Conservation (phyloP, 1,140 invertebrate genomes). For the Pseudomyrmex pallidus region DNA sequence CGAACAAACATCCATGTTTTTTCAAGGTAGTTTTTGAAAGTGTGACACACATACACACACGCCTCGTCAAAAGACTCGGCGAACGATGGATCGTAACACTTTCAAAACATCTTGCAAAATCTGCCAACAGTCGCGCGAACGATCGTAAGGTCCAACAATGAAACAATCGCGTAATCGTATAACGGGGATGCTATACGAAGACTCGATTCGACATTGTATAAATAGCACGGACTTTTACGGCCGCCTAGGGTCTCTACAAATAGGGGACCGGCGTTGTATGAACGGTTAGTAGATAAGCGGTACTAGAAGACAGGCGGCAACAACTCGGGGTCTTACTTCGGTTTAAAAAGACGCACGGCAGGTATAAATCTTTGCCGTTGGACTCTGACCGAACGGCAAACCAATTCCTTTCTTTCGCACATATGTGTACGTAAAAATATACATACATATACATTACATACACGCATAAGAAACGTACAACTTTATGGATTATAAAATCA, state of each 20-base stretch:
- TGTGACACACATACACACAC: too few relatives aligned
- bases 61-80: too few relatives aligned
- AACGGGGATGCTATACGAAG: slow-evolving; percentile 33
- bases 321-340: slow-evolving; percentile 47
- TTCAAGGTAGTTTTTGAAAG: too few relatives aligned
- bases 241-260: slow-evolving; percentile 56
- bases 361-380: slow-evolving; percentile 54
- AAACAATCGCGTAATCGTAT: slow-evolving; percentile 37
- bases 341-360: slow-evolving; percentile 16
- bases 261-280: slow-evolving; percentile 50
- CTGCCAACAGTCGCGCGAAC: not conserved
- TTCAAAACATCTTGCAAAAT: not conserved
- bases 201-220: slow-evolving; percentile 56
- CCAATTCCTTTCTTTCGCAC: slow-evolving; percentile 19
- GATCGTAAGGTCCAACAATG: not conserved
- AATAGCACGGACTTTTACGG: slow-evolving; percentile 53
- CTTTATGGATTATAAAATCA: too few relatives aligned
- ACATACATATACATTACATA: too few relatives aligned
- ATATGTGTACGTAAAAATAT: not conserved
- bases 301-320: slow-evolving; percentile 55
- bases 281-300: slow-evolving; percentile 59
- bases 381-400: slow-evolving; percentile 26
- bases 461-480: too few relatives aligned
- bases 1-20: too few relatives aligned
- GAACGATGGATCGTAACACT: too few relatives aligned